Percentiles rank a stretch among this genome's conserved stretches.
phyloP scores from a whole-genome alignment of 2,888 invertebrate species.

The Nomada goodeniana region DNA sequence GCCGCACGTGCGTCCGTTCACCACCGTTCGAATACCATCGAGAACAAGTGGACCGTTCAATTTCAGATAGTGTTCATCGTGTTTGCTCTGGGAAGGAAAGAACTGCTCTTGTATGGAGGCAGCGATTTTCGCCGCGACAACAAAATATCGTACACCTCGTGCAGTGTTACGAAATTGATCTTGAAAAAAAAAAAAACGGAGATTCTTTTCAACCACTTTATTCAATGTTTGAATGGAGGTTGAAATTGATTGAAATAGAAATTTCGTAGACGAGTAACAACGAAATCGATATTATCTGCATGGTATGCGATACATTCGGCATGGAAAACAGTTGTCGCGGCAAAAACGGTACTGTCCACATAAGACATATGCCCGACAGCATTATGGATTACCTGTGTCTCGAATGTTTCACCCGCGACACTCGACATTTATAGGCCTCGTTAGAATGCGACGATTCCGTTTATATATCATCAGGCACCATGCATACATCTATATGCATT shows the following conservation, averaged over 20 bases:
- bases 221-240: too few species aligned
- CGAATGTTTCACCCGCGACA: slow-evolving; percentile 1
- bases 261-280: not conserved
- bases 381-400: slow-evolving; percentile 41
- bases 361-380: not conserved
- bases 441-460: not conserved
- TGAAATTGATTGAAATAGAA: too few species aligned
- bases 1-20: slow-evolving; percentile 69
- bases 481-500: too few species aligned
- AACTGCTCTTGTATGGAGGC: slow-evolving; percentile 20
- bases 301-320: not conserved
- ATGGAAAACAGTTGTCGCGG: slow-evolving; percentile 1
- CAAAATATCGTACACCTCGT: not conserved
- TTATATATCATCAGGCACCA: not conserved
- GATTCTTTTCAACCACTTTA: too few species aligned
- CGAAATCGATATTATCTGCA: not conserved
- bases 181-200: not conserved
- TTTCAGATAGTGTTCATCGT: slow-evolving; percentile 50
- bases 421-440: slow-evolving; percentile 6
- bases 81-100: slow-evolving; percentile 45
- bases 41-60: slow-evolving; percentile 45
- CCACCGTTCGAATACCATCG: slow-evolving; percentile 64
- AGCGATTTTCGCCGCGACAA: slow-evolving; percentile 27
- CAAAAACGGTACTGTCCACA: slow-evolving; percentile 31
- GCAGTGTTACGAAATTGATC: not conserved